These are phyloP conservation scores for Drymodes brunneopygia DNA, from an alignment of 2,113 vertebrate genomes.

Conservation along the genomic window DNA sequence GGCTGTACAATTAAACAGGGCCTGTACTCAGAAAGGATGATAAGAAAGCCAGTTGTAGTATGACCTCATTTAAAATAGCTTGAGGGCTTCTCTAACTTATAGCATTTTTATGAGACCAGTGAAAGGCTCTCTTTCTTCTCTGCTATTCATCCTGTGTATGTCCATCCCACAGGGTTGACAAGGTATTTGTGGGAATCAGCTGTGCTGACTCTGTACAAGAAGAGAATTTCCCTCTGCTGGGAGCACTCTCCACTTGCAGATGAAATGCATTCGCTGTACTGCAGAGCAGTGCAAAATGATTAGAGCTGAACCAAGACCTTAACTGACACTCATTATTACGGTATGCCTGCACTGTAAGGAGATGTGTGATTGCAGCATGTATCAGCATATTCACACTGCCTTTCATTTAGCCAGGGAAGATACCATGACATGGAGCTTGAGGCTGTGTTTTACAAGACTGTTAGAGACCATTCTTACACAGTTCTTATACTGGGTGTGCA, in stretches of 20 bases:
- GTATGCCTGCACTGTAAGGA: background rate
- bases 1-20: background rate
- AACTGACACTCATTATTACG: conserved; percentile 34
- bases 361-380: conserved; percentile 31
- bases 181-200: conserved; percentile 21
- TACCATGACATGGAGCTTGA: background rate
- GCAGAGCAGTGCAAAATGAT: conserved; percentile 34
- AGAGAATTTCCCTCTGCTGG: conserved; percentile 32
- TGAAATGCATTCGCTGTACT: conserved; percentile 3
- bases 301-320: conserved; percentile 33
- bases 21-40: background rate
- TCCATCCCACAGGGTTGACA: conserved; percentile 30
- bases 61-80: conserved; percentile 31
- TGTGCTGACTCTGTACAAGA: background rate
- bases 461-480: background rate
- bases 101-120: background rate
- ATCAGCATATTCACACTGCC: conserved; percentile 10
- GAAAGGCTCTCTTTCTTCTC: background rate
- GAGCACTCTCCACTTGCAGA: conserved; percentile 6
- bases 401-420: conserved; percentile 8
- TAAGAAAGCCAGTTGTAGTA: background rate
- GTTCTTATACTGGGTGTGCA: background rate
- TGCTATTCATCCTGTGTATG: background rate
- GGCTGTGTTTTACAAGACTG: background rate
- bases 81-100: background rate